Conservation (phyloP, 2,113 vertebrate genomes). For the Anhinga rufa region DNA sequence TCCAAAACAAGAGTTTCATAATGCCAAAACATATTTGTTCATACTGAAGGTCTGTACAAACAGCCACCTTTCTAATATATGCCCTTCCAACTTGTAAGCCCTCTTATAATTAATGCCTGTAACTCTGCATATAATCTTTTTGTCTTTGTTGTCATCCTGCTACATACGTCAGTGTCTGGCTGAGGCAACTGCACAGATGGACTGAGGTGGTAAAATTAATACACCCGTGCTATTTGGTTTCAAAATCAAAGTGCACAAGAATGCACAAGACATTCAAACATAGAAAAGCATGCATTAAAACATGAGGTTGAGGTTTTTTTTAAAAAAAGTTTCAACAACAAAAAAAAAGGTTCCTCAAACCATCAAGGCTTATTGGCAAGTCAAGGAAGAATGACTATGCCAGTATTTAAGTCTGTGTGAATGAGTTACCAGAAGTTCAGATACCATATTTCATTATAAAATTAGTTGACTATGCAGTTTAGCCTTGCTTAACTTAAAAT, state of each 20-base stretch:
- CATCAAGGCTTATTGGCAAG: neutral
- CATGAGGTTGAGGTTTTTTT: neutral
- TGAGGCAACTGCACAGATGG: neutral
- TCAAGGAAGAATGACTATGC: neutral
- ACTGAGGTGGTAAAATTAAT: neutral
- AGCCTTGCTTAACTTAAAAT: neutral
- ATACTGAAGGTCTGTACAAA: neutral
- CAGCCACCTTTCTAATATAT: neutral
- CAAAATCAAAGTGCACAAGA: neutral
- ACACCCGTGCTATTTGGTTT: neutral
- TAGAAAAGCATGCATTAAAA: neutral
- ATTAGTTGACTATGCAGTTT: neutral
- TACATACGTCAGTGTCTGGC: neutral
- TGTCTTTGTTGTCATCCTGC: neutral
- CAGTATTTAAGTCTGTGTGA: neutral
- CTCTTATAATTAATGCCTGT: neutral
- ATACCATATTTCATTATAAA: neutral
- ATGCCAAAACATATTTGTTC: neutral
- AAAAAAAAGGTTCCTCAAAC: neutral
- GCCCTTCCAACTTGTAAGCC: neutral
- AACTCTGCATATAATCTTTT: neutral
- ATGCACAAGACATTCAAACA: neutral
- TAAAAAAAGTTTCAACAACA: neutral
- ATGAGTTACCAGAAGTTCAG: neutral
- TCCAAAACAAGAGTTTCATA: neutral